Evolutionary conservation across 2,797 vertebrate species (phyloP).

Genomic region (Euthynnus affinis): DNA sequence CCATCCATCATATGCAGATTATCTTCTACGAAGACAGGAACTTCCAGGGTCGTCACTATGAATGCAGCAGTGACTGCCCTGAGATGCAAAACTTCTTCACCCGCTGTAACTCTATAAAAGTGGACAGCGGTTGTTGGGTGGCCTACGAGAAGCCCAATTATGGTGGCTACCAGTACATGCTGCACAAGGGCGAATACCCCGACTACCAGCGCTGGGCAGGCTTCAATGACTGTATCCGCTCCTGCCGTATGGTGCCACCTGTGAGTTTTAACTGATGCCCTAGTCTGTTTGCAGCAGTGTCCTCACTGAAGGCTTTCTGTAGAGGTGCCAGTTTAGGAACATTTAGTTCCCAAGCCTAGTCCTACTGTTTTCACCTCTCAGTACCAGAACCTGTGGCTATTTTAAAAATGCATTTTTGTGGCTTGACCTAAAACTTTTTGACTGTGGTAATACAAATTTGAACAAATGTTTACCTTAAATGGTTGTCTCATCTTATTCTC

Average conservation of each 20-base stretch:
- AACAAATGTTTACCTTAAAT: neutral
- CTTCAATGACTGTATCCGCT: conserved; percentile 88
- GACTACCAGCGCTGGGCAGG: conserved; percentile 87
- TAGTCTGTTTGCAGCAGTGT: conserved; percentile 11
- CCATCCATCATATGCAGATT: conserved; percentile 71
- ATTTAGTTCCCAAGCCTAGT: conserved; percentile 31
- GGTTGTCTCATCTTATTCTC: neutral
- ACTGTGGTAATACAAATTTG: neutral
- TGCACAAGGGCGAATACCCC: conserved; percentile 86
- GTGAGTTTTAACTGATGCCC: conserved; percentile 76
- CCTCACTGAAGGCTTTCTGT: conserved; percentile 28
- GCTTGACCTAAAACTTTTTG: conserved; percentile 7
- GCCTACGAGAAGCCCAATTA: conserved; percentile 87
- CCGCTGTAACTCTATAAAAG: conserved; percentile 87
- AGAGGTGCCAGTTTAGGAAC: conserved; percentile 29
- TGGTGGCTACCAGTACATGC: conserved; percentile 87
- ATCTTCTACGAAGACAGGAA: conserved; percentile 87
- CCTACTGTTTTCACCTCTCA: conserved; percentile 10
- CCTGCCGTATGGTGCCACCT: conserved; percentile 86
- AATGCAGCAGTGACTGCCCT: conserved; percentile 82
- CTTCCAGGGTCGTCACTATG: conserved; percentile 87
- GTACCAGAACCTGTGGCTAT: conserved; percentile 38
- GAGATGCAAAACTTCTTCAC: conserved; percentile 85
- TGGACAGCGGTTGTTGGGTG: conserved; percentile 86
- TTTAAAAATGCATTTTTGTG: conserved; percentile 28